These are phyloP conservation scores for Coracias cyanogaster DNA, from an alignment of 2,797 vertebrate genomes.

Conservation along the genomic window DNA sequence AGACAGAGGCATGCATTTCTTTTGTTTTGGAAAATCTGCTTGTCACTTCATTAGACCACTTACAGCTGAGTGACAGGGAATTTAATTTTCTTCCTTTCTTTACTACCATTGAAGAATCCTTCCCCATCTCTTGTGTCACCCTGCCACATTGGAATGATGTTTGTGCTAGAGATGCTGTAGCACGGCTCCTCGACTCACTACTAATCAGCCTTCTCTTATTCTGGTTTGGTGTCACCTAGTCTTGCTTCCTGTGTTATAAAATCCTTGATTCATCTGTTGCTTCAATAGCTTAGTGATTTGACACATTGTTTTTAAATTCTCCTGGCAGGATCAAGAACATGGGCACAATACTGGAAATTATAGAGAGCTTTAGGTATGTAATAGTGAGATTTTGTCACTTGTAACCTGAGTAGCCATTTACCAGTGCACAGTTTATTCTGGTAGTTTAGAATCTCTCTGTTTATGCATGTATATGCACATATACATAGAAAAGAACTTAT, in stretches of 20 bases:
- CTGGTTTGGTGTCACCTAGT: not conserved
- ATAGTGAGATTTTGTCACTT: not conserved
- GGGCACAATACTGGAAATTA: not conserved
- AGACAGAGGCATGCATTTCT: not conserved
- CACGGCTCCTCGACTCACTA: not conserved
- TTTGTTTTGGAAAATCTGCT: slow-evolving; percentile 5
- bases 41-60: slow-evolving; percentile 10
- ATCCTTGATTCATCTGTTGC: not conserved
- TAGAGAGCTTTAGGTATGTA: not conserved
- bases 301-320: not conserved
- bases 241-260: not conserved
- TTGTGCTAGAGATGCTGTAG: not conserved
- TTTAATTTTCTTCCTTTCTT: slow-evolving; percentile 12
- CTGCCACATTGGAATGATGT: not conserved
- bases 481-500: not conserved
- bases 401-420: not conserved
- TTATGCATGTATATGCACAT: too few species aligned
- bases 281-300: not conserved
- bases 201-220: not conserved
- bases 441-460: not conserved
- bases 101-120: not conserved
- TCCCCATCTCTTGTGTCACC: not conserved
- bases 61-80: slow-evolving; percentile 12
- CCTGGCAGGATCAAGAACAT: not conserved
- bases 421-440: not conserved